These are phyloP conservation scores for Labeo calbasu DNA, from an alignment of 2,797 vertebrate species.

Conservation along the genomic window DNA sequence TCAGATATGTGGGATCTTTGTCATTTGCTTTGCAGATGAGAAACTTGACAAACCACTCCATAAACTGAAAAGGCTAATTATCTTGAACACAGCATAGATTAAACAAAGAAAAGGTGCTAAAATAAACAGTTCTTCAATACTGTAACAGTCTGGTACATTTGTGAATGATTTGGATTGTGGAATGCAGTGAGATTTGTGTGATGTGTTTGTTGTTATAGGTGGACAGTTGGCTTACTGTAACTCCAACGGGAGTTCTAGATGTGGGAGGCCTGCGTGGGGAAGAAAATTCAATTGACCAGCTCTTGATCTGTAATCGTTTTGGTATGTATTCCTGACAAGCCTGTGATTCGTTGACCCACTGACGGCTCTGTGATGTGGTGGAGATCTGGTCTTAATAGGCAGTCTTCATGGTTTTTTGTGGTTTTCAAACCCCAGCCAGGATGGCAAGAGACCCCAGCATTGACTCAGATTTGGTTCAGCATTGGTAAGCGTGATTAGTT, in stretches of 20 bases:
- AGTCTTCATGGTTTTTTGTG: constrained; percentile 55
- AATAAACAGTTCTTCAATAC: neutral
- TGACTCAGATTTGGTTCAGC: neutral
- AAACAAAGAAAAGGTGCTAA: neutral
- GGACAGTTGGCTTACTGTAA: constrained; percentile 7
- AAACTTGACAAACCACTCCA: neutral
- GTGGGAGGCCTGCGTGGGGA: constrained; percentile 3
- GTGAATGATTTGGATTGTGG: constrained; percentile 1
- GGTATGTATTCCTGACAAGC: constrained; percentile 41
- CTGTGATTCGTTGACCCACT: neutral
- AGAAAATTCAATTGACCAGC: constrained; percentile 5
- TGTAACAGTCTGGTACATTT: constrained; percentile 4
- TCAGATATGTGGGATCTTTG: neutral
- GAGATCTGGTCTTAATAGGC: constrained; percentile 77
- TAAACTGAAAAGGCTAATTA: neutral
- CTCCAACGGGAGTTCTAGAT: neutral
- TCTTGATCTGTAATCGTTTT: constrained; percentile 44
- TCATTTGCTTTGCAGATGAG: neutral
- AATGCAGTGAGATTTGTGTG: neutral
- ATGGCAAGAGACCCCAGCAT: constrained; percentile 16
- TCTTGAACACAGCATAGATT: neutral
- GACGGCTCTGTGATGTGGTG: constrained; percentile 53
- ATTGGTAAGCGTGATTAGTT: neutral
- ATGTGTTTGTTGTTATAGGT: constrained; percentile 19
- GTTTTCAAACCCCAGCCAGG: constrained; percentile 13